Conservation (phyloP, 2,113 vertebrate genomes). For the Vidua chalybeata region DNA sequence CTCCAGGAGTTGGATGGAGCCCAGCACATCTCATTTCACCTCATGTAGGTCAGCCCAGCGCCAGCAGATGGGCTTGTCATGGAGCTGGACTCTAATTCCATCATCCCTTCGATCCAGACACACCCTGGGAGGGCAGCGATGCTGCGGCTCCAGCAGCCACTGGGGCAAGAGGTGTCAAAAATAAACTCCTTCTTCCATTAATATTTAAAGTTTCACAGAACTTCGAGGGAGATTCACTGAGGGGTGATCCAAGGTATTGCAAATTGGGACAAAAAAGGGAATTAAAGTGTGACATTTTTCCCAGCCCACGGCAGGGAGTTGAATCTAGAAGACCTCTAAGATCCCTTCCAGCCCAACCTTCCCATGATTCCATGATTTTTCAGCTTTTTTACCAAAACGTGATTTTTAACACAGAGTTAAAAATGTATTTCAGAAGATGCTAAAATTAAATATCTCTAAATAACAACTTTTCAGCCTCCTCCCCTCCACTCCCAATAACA, state of each 20-base stretch:
- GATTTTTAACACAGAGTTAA: not conserved
- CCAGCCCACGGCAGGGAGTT: not conserved
- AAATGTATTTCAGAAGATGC: not conserved
- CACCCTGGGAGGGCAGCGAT: not conserved
- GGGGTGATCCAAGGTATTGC: not conserved
- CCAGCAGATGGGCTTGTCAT: slow-evolving; percentile 35
- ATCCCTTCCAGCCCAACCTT: too few relatives aligned
- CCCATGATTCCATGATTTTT: not conserved
- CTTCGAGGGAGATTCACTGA: rapidly evolving
- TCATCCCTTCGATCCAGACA: not conserved
- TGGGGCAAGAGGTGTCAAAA: not conserved
- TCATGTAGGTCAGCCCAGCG: not conserved
- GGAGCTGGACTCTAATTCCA: slow-evolving; percentile 44
- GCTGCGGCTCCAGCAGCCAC: not conserved
- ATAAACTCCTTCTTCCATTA: not conserved
- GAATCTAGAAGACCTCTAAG: not conserved
- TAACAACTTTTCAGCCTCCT: not conserved
- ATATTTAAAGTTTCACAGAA: not conserved
- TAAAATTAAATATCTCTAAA: not conserved
- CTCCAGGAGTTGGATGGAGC: not conserved
- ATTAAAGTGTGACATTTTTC: not conserved
- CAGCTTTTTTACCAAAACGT: not conserved
- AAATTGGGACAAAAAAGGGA: not conserved
- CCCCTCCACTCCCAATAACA: not conserved
- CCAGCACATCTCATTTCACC: slow-evolving; percentile 16